Base-by-base conservation (phyloP, 1,140 invertebrate genomes). In the Zaprionus inermis region DNA sequence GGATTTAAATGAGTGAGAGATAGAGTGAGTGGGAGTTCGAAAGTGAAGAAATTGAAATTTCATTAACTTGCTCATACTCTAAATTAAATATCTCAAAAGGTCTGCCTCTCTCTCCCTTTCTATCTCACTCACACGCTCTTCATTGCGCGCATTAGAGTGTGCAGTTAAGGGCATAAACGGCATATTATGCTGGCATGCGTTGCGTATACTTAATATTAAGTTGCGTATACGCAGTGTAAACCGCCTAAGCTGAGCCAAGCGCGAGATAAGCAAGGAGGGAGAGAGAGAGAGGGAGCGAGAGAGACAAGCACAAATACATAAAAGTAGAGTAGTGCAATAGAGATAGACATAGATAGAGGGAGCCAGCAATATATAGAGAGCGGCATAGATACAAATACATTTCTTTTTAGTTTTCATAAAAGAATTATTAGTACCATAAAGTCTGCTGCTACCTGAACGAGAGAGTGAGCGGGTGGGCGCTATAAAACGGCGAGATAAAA, bases 201-300 rank as follows among this genome's bases (percentile, higher is more conserved):
- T 36, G 63, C 69, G 69, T 72, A 72, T 72, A 58, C 69, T 57
- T 52, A 58, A 72, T 18, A 28, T 32, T 18, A 34, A 16, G 24
- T 68, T 73, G 57, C 20, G 51, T 65, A 65, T 65, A 65, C 38
- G 38, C 51, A 22, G 30, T 32, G 16, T 30, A 32, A 20, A 44
- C 59, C 49, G 22, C 64, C 51, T 64, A 30, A 59, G 32, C 16
- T 61, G 4, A 22, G 28, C 41, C 11, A 16, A 18, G 11, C 9
- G 24, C 5, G 24, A 28, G 24, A 4, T 1, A 9, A 11, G 18
- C 4, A 14, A 20, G 18, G 18, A 20, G 11, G 4, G 18, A 1
- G 10, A 20, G 12, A 22, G 14, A 34, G 34, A 32, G 22, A 14
- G 51, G 24, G n/a, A 51, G 14, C 1, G 34, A 6, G 44, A 18